Conservation (phyloP, 2,113 vertebrate species). For the Psettodes erumei region DNA sequence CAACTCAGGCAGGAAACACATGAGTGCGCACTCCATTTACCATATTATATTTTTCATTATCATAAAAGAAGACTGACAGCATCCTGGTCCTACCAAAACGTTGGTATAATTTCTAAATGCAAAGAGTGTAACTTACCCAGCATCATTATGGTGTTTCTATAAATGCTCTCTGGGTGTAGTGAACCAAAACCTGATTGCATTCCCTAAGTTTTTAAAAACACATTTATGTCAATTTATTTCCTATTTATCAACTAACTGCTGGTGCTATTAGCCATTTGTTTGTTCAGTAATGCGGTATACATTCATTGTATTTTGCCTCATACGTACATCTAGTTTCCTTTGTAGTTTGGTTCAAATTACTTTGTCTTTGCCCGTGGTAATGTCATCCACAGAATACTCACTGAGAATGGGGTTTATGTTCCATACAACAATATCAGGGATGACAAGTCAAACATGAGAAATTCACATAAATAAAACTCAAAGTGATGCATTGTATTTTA, state of each 20-base stretch:
- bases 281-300: not conserved
- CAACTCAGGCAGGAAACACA: too few species aligned
- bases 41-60: too few species aligned
- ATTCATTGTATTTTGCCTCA: slow-evolving; percentile 9
- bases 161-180: not conserved
- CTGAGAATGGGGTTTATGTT: slow-evolving; percentile 60
- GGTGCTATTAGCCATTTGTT: not conserved
- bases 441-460: slow-evolving; percentile 75
- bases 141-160: not conserved
- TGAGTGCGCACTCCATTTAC: too few species aligned
- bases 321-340: slow-evolving; percentile 2
- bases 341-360: slow-evolving; percentile 49
- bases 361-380: slow-evolving; percentile 81
- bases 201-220: not conserved
- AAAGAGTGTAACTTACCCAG: not conserved
- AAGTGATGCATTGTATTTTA: slow-evolving; percentile 68
- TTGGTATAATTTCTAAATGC: too few species aligned
- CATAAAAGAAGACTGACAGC: too few species aligned
- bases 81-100: too few species aligned
- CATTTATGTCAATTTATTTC: not conserved
- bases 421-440: slow-evolving; percentile 61
- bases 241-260: not conserved
- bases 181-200: not conserved
- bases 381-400: slow-evolving; percentile 61
- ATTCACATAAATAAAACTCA: slow-evolving; percentile 73